Conservation (phyloP, 2,113 vertebrate species). For the Carettochelys insculpta region DNA sequence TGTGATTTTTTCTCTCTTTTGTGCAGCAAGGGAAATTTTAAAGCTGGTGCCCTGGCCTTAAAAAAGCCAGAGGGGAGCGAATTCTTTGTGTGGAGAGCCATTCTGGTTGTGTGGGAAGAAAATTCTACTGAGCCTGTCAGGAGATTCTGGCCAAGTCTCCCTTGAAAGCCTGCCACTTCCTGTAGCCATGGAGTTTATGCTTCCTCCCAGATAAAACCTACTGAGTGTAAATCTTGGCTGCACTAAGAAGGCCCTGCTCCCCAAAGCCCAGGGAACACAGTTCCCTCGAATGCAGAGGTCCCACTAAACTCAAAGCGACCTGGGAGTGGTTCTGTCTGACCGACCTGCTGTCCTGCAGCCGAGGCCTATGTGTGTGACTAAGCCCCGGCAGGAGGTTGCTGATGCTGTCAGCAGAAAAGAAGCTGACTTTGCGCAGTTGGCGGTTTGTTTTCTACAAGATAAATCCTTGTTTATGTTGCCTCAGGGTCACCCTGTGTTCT, state of each 20-base stretch:
- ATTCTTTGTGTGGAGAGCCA: background rate
- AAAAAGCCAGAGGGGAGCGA: background rate
- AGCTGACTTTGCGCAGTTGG: rapidly evolving
- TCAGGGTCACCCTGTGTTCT: rapidly evolving
- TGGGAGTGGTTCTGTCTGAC: background rate
- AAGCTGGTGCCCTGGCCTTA: background rate
- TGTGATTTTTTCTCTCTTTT: no score
- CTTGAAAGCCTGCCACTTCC: background rate
- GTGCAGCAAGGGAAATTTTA: background rate
- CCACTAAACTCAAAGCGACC: background rate
- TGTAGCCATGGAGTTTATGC: background rate
- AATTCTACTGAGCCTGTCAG: background rate
- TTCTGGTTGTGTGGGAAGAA: background rate
- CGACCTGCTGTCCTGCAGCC: background rate
- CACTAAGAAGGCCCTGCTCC: background rate
- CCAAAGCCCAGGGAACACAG: background rate
- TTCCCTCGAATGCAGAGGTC: background rate
- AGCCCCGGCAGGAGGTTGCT: rapidly evolving
- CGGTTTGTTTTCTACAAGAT: background rate
- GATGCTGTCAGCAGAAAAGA: rapidly evolving
- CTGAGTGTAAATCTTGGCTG: background rate
- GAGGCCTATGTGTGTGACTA: background rate
- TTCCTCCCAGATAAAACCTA: background rate
- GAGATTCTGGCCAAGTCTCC: background rate
- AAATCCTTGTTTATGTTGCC: rapidly evolving